A percentile compares a stretch with the other conserved stretches of the same genome.
These are phyloP conservation scores for Sphaerodactylus townsendi DNA, from an alignment of 2,113 vertebrate species.

Conservation along the genomic window DNA sequence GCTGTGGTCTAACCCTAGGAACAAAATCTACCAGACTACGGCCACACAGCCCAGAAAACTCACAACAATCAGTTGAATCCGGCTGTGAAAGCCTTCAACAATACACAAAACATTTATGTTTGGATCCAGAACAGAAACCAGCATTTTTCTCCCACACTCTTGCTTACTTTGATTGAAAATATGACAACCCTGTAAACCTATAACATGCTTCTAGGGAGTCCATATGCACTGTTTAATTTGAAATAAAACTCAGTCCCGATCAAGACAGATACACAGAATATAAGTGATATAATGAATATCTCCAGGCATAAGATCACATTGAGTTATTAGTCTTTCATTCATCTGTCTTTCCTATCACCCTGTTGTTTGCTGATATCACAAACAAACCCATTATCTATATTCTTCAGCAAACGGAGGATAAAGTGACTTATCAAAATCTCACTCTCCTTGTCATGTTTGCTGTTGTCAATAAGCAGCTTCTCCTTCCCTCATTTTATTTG, in stretches of 20 bases:
- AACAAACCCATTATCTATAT: conserved; percentile 29
- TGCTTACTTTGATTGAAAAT: neutral
- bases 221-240: conserved; percentile 26
- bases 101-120: neutral
- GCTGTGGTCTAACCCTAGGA: no score
- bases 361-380: conserved; percentile 29
- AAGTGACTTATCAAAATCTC: conserved; percentile 48
- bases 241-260: conserved; percentile 11
- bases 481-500: conserved; percentile 41
- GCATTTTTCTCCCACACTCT: accelerated
- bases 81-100: no score
- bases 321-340: conserved; percentile 32
- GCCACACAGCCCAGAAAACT: no score
- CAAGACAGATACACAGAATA: neutral
- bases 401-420: conserved; percentile 28
- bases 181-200: neutral
- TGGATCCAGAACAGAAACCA: neutral
- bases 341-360: neutral
- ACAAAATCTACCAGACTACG: no score
- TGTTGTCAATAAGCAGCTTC: conserved; percentile 20
- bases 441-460: conserved; percentile 30
- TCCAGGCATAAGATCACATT: conserved; percentile 19
- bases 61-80: no score
- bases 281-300: conserved; percentile 19
- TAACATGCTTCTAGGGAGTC: neutral